phyloP scores from a whole-genome alignment of 2,888 invertebrate species.

The Chymomyza fuscimana region DNA sequence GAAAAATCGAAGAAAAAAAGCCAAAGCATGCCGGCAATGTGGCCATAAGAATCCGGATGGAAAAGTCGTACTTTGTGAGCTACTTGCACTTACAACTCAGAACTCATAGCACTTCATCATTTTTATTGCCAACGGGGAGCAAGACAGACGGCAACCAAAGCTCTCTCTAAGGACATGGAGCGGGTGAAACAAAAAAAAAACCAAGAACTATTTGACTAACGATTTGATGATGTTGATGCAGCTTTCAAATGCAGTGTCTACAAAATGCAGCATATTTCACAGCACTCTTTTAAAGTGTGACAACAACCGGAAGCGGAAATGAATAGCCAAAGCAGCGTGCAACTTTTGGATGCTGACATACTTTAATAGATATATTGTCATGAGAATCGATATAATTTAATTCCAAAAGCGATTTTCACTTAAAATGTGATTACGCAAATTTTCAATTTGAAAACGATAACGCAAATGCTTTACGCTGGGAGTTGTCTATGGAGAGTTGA shows the following conservation, averaged over 20 bases:
- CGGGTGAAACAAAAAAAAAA: conserved; percentile 21
- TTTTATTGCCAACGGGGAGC: conserved; percentile 57
- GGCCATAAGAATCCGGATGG: neutral
- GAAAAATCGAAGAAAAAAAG: neutral
- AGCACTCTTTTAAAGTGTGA: conserved; percentile 26
- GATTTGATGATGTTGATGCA: conserved; percentile 69
- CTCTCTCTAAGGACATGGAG: conserved; percentile 8
- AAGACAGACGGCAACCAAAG: conserved; percentile 9
- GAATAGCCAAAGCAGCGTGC: conserved; percentile 47
- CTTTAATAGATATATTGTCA: neutral
- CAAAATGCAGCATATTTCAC: conserved; percentile 38
- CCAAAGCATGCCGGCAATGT: conserved; percentile 29
- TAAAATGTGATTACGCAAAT: conserved; percentile 77
- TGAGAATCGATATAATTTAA: conserved; percentile 67
- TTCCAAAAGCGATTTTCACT: conserved; percentile 75
- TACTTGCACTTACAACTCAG: conserved; percentile 49
- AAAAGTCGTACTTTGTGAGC: conserved; percentile 4
- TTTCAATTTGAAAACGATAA: conserved; percentile 74
- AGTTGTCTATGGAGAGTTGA: conserved; percentile 3
- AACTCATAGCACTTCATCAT: conserved; percentile 65
- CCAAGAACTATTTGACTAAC: conserved; percentile 59
- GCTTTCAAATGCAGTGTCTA: conserved; percentile 49
- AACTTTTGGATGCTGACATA: conserved; percentile 14
- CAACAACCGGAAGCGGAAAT: conserved; percentile 53
- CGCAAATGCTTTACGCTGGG: conserved; percentile 51